A percentile compares a stretch with the other conserved stretches of the same genome.
Conservation (phyloP, 2,113 vertebrate species). For the Spea bombifrons region DNA sequence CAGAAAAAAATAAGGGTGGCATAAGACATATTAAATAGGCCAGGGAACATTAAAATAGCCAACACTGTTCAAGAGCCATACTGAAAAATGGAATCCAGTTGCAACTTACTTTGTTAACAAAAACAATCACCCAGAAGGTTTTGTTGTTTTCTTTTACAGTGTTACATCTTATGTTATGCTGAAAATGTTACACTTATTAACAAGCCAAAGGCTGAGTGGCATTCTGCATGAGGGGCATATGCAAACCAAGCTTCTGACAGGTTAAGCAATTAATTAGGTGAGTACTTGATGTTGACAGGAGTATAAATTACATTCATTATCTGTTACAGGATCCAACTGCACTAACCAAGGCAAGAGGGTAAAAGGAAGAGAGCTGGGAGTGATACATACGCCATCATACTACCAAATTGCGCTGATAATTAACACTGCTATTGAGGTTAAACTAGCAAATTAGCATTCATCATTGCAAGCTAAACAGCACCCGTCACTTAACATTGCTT, state of each 20-base stretch:
- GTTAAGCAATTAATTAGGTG: conserved; percentile 52
- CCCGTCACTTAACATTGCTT: too few relatives aligned
- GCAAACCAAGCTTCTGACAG: conserved; percentile 42
- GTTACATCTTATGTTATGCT: too few relatives aligned
- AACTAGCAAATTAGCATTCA: conserved; percentile 56
- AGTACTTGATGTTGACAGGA: conserved; percentile 55
- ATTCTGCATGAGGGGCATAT: conserved; percentile 1
- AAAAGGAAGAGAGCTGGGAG: conserved; percentile 47
- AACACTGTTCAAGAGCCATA: too few relatives aligned
- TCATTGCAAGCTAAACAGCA: conserved; percentile 45
- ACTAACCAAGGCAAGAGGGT: conserved; percentile 54
- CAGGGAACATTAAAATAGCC: too few relatives aligned
- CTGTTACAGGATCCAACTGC: conserved; percentile 52
- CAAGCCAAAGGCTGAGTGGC: not conserved
- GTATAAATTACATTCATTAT: conserved; percentile 57
- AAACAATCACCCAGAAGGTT: too few relatives aligned
- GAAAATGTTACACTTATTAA: not conserved
- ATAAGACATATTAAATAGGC: too few relatives aligned
- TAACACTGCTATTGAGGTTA: conserved; percentile 56
- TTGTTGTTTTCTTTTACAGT: too few relatives aligned
- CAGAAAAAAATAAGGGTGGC: too few relatives aligned
- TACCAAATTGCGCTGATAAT: conserved; percentile 56
- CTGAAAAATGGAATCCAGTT: too few relatives aligned
- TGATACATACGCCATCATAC: conserved; percentile 48
- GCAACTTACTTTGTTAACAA: too few relatives aligned